Conservation (phyloP, 2,113 vertebrate genomes). For the Nothoprocta perdicaria region DNA sequence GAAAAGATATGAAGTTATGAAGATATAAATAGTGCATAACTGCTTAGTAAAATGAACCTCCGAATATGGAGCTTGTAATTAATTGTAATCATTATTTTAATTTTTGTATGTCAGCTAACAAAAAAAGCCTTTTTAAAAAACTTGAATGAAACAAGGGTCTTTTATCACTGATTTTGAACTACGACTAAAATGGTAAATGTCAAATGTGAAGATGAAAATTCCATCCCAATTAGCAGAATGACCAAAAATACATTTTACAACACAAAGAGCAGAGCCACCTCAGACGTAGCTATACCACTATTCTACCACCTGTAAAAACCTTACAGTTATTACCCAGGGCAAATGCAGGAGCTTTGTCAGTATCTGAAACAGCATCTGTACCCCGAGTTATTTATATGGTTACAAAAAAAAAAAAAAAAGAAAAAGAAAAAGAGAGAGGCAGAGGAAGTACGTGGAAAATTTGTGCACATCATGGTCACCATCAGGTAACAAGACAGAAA, state of each 20-base stretch:
- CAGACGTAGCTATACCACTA: neutral
- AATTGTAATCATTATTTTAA: neutral
- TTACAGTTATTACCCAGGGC: neutral
- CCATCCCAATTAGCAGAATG: neutral
- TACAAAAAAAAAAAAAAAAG: neutral
- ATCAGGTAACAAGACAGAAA: neutral
- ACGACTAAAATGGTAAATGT: rapidly evolving
- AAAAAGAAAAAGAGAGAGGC: neutral
- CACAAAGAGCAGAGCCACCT: neutral
- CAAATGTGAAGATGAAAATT: neutral
- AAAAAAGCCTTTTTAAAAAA: neutral
- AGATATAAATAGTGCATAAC: neutral
- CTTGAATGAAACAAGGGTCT: neutral
- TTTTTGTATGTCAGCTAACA: neutral
- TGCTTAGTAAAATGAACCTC: neutral
- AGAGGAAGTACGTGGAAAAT: neutral
- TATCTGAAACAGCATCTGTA: neutral
- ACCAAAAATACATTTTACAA: neutral
- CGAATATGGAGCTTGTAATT: neutral
- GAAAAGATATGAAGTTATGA: neutral
- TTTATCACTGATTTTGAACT: neutral
- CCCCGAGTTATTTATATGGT: rapidly evolving
- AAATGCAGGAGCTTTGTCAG: neutral
- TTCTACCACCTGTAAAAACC: neutral
- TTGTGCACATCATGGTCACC: neutral